phyloP scores from a whole-genome alignment of 2,797 vertebrate species.

The Helicolenus hilgendorfi region DNA sequence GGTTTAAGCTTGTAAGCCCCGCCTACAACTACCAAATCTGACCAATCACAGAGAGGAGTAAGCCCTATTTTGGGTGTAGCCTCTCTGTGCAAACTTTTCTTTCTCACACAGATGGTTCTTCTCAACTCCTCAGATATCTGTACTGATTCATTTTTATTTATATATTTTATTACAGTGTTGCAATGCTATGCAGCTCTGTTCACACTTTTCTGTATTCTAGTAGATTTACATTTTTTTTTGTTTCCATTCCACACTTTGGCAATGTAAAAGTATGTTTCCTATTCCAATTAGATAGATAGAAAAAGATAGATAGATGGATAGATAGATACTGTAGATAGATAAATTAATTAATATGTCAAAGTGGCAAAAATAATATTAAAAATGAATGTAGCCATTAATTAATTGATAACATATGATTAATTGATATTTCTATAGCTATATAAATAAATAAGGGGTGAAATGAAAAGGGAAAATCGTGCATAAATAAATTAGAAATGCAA shows the following conservation, averaged over 20 bases:
- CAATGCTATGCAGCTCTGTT: background rate
- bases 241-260: background rate
- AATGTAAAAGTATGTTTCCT: background rate
- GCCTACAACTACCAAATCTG: background rate
- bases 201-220: background rate
- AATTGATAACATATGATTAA: too few species aligned
- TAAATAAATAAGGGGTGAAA: too few species aligned
- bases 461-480: too few species aligned
- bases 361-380: too few species aligned
- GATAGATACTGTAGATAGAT: too few species aligned
- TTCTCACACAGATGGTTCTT: background rate
- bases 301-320: too few species aligned
- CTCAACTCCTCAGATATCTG: background rate
- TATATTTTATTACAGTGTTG: background rate
- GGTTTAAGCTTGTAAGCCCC: background rate
- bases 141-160: background rate
- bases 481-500: too few species aligned
- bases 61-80: conserved; percentile 43
- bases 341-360: too few species aligned
- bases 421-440: too few species aligned
- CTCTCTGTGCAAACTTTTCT: background rate
- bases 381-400: too few species aligned
- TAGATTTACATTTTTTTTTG: background rate
- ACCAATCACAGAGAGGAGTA: conserved; percentile 54
- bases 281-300: too few species aligned